Percentiles rank a stretch among this genome's conserved stretches.
These are phyloP conservation scores for Tupiocoris notatus DNA, from an alignment of 2,888 invertebrate species.

Conservation along the genomic window DNA sequence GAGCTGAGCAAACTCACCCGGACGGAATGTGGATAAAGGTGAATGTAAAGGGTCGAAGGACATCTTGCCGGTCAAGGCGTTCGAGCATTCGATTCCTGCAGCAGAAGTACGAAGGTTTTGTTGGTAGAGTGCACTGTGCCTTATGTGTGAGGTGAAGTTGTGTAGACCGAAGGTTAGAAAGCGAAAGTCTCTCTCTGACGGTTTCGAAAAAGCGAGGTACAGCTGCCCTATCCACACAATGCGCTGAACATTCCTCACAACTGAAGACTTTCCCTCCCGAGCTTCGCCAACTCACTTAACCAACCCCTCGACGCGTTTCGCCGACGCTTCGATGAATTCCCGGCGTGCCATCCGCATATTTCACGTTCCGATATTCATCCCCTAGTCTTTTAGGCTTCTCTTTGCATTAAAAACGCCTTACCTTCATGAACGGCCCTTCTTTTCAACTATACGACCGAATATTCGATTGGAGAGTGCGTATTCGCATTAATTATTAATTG, in stretches of 20 bases:
- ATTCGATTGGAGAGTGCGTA: no score
- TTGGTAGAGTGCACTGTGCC: background rate
- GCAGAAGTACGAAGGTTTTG: background rate
- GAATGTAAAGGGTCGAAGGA: background rate
- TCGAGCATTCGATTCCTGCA: background rate
- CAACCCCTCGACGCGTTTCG: background rate
- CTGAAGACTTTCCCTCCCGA: background rate
- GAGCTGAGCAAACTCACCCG: slow-evolving; percentile 7
- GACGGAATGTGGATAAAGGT: background rate
- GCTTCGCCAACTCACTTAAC: background rate
- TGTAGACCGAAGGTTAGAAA: slow-evolving; percentile 17
- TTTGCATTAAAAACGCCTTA: no score
- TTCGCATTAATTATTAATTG: no score
- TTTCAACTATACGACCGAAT: no score
- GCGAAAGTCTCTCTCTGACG: slow-evolving; percentile 7
- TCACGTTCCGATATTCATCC: background rate
- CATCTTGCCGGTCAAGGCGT: background rate
- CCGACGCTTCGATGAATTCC: slow-evolving; percentile 4
- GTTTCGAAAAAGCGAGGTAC: background rate
- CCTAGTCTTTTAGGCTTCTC: no score
- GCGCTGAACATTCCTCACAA: background rate
- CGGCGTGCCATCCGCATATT: slow-evolving; percentile 15
- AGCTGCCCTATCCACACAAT: background rate
- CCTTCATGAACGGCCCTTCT: no score
- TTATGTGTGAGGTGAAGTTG: background rate